Evolutionary conservation across 2,888 invertebrate genomes (phyloP).

Genomic region (Xiphydria camelus): DNA sequence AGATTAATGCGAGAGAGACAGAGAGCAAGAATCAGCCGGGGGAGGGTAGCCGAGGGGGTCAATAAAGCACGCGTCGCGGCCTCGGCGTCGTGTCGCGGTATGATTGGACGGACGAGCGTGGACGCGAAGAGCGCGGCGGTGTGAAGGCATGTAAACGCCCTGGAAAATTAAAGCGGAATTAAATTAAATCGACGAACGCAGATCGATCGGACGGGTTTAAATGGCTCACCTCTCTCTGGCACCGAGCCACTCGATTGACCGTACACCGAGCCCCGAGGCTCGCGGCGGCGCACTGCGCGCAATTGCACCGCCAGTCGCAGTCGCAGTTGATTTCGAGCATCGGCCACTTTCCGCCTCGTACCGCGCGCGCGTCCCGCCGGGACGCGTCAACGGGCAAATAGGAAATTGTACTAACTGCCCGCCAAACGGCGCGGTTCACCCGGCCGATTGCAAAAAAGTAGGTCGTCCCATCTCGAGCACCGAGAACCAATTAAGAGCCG

Average conservation of each 20-base stretch:
- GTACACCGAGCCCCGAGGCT: too few relatives aligned
- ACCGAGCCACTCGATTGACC: conserved; percentile 10
- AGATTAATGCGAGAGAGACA: too few relatives aligned
- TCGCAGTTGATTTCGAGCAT: not conserved
- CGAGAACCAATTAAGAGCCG: conserved; percentile 12
- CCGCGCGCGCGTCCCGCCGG: conserved; percentile 9
- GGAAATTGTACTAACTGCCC: conserved; percentile 25
- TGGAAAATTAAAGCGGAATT: conserved; percentile 21
- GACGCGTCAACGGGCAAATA: conserved; percentile 17
- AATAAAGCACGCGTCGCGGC: too few relatives aligned
- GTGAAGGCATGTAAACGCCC: conserved; percentile 22
- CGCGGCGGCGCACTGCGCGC: too few relatives aligned
- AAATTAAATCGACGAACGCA: conserved; percentile 18
- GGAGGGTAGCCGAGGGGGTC: too few relatives aligned
- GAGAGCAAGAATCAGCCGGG: too few relatives aligned
- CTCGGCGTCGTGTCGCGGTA: too few relatives aligned
- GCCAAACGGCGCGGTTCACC: conserved; percentile 11
- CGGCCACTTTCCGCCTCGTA: not conserved
- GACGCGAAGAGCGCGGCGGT: conserved; percentile 37
- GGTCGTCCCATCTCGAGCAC: not conserved
- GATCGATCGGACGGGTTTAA: not conserved
- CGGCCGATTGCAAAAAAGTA: not conserved
- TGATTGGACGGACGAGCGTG: too few relatives aligned
- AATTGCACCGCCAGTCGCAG: too few relatives aligned
- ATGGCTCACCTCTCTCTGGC: conserved; percentile 1